phyloP scores from a whole-genome alignment of 2,113 vertebrate species.

The Rhodinocichla rosea region DNA sequence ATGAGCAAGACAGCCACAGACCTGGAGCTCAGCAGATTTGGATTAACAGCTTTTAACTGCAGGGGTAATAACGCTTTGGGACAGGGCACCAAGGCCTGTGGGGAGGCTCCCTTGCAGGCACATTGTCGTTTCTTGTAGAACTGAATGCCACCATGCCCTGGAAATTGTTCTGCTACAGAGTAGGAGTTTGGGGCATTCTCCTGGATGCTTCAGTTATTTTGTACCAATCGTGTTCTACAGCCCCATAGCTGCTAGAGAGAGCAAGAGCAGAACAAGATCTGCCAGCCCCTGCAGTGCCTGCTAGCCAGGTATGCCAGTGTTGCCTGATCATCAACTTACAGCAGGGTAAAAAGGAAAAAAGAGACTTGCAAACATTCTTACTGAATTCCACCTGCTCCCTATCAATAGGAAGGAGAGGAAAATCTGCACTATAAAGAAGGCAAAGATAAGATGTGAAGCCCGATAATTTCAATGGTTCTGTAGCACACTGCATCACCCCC shows the following conservation, averaged over 20 bases:
- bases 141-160: neutral
- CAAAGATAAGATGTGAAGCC: neutral
- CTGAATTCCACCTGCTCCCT: neutral
- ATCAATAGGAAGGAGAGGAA: neutral
- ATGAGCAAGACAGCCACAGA: neutral
- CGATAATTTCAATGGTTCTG: neutral
- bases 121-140: neutral
- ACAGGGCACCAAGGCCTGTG: neutral
- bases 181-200: neutral
- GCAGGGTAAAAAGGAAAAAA: neutral
- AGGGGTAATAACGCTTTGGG: neutral
- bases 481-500: neutral
- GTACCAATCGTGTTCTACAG: fast-evolving
- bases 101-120: neutral
- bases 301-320: neutral
- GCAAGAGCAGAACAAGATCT: neutral
- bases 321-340: neutral
- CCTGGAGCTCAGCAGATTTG: neutral
- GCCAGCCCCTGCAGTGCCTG: neutral
- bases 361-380: neutral
- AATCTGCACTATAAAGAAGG: neutral
- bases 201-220: neutral
- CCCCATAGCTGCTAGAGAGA: neutral
- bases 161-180: neutral
- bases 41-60: neutral